Conservation (phyloP, 2,113 vertebrate species). For the Petrocephalus zakoni region DNA sequence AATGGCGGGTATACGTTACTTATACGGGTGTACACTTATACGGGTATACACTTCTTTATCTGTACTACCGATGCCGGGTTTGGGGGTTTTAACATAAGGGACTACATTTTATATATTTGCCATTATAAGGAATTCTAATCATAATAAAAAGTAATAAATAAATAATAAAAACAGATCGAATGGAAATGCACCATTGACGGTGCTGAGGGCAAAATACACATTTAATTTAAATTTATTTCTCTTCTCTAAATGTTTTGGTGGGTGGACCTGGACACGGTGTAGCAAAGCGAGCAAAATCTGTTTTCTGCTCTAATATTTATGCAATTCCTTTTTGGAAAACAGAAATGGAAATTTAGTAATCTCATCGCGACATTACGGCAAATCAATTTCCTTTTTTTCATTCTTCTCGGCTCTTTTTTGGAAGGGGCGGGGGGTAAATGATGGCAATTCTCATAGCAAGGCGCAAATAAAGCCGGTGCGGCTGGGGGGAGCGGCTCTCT, state of each 20-base stretch:
- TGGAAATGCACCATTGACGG: not conserved
- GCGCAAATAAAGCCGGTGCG: slow-evolving; percentile 67
- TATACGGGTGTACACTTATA: too few relatives aligned
- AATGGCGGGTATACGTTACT: not conserved
- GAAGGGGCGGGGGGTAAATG: slow-evolving; percentile 57
- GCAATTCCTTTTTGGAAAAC: slow-evolving; percentile 54
- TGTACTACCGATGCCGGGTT: not conserved
- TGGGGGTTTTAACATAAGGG: not conserved
- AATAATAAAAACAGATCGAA: not conserved
- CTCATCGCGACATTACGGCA: slow-evolving; percentile 56
- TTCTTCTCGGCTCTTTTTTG: slow-evolving; percentile 58
- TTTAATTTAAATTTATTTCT: not conserved
- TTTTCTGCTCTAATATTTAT: slow-evolving; percentile 45
- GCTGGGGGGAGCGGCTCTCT: slow-evolving; percentile 68
- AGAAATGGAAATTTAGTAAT: slow-evolving; percentile 48
- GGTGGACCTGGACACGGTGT: not conserved
- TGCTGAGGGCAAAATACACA: not conserved
- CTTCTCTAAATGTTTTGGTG: not conserved
- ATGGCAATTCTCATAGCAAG: slow-evolving; percentile 72
- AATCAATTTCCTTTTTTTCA: slow-evolving; percentile 66
- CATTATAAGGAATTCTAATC: too few relatives aligned
- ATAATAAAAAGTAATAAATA: not conserved
- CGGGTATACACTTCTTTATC: too few relatives aligned
- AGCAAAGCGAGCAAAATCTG: not conserved
- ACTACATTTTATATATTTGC: not conserved